A percentile compares a stretch with the other conserved stretches of the same genome.
Conservation (phyloP, 1,140 invertebrate species). For the Hesperophylax magnus region DNA sequence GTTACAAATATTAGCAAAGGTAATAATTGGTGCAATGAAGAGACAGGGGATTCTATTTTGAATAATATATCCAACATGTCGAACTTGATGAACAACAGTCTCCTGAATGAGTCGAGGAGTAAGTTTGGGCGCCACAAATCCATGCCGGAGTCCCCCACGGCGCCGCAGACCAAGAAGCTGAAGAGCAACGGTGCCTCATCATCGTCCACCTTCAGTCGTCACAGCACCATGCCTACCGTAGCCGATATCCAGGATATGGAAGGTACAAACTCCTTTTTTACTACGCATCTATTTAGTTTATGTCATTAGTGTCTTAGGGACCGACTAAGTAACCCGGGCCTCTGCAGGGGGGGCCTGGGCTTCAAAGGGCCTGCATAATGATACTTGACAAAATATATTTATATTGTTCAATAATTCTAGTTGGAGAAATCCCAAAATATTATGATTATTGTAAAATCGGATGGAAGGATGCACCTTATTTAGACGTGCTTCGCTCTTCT, state of each 20-base stretch:
- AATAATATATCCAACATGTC: slow-evolving; percentile 36
- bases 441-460: too few relatives aligned
- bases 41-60: not conserved
- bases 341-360: too few relatives aligned
- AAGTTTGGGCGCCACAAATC: slow-evolving; percentile 64
- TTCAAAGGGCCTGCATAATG: too few relatives aligned
- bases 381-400: too few relatives aligned
- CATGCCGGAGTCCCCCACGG: slow-evolving; percentile 66
- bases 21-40: not conserved
- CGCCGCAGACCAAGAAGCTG: slow-evolving; percentile 59
- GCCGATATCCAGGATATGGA: slow-evolving; percentile 53
- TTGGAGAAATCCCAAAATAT: too few relatives aligned
- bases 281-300: too few relatives aligned
- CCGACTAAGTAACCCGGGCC: too few relatives aligned
- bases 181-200: slow-evolving; percentile 61
- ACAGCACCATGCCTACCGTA: slow-evolving; percentile 66
- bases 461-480: too few relatives aligned
- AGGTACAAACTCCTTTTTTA: not conserved
- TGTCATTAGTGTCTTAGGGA: too few relatives aligned
- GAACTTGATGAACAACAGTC: slow-evolving; percentile 22
- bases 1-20: not conserved
- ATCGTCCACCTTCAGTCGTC: slow-evolving; percentile 62
- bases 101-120: slow-evolving; percentile 43
- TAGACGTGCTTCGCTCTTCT: too few relatives aligned
- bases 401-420: too few relatives aligned